Conservation (phyloP, 2,113 vertebrate species). For the Pygoscelis adeliae region DNA sequence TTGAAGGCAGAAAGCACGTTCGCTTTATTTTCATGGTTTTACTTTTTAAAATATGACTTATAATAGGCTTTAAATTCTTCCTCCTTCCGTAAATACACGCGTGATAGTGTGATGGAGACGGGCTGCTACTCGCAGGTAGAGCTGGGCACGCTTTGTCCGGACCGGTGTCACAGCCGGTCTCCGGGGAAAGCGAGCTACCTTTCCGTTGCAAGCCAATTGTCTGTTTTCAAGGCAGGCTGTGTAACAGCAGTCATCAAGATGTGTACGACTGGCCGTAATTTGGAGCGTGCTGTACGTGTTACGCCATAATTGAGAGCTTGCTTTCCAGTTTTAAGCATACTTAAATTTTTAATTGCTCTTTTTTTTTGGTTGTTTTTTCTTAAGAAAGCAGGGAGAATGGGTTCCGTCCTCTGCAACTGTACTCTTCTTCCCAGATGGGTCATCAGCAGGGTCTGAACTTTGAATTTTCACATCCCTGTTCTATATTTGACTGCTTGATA, state of each 20-base stretch:
- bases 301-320: not conserved
- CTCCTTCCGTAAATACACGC: accelerated
- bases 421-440: not conserved
- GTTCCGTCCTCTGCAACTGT: not conserved
- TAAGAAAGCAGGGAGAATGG: not conserved
- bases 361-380: too few relatives aligned
- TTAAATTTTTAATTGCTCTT: not conserved
- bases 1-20: not conserved
- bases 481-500: constrained; percentile 30
- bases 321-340: not conserved
- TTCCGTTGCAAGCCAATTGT: not conserved
- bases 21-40: not conserved
- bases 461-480: not conserved
- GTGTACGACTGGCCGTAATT: accelerated
- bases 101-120: not conserved
- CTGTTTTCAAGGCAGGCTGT: not conserved
- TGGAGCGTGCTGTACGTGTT: not conserved
- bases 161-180: not conserved
- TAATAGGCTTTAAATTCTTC: not conserved
- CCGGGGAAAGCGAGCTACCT: accelerated
- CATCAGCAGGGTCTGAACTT: constrained; percentile 15
- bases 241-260: not conserved
- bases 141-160: not conserved
- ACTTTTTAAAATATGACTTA: not conserved
- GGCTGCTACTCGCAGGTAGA: not conserved